Evolutionary conservation across 2,797 vertebrate genomes (phyloP), one percentile per base, ranked within the genome.

Genomic region (Eutrigla gurnardus): DNA sequence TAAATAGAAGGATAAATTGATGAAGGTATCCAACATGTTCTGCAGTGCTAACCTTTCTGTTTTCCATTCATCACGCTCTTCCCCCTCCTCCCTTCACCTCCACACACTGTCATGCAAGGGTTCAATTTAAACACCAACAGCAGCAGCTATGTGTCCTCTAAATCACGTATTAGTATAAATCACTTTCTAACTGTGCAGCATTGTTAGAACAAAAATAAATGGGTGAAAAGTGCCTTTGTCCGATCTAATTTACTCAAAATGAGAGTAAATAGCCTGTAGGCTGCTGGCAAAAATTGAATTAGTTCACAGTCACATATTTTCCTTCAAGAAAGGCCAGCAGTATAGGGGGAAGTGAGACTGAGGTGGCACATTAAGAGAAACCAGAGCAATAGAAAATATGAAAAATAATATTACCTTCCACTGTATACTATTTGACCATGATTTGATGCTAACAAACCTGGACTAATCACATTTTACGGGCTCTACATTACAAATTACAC

Each of bases 111-210:
- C 62, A 66, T 32, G 54, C 49, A 59, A 40, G 17, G 6, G 13
- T 70, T 85, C 60, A 47, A 66, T 86, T 81, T 68, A 25, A 61
- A 59, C 53, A 70, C 9, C 55, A 69, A 32, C 63, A 15, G 39
- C 39, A 69, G 10, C 63, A 39, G 39, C 47, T 35, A 18, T 59
- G 36, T 70, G 53, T 73, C 74, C 37, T 73, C 36, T 57, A 78
- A 70, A 77, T 82, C 74, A 75, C 17, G 52, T 63, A n/a, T 36
- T 65, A 5, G n/a, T 58, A 39, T 70, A 66, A 84, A 77, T 83
- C 60, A 73, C 61, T 72, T 59, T 79, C 65, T 77, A 76, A 66
- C 42, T 32, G 6, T 58, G 15, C 15, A 46, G 39, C 12, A 25
- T 32, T 42, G 32, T 63, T 2, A 13, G 53, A 57, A 68, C 35